Evolutionary conservation across 2,113 vertebrate species (phyloP), one percentile per base, ranked within the genome.

Genomic region (Bufo bufo): DNA sequence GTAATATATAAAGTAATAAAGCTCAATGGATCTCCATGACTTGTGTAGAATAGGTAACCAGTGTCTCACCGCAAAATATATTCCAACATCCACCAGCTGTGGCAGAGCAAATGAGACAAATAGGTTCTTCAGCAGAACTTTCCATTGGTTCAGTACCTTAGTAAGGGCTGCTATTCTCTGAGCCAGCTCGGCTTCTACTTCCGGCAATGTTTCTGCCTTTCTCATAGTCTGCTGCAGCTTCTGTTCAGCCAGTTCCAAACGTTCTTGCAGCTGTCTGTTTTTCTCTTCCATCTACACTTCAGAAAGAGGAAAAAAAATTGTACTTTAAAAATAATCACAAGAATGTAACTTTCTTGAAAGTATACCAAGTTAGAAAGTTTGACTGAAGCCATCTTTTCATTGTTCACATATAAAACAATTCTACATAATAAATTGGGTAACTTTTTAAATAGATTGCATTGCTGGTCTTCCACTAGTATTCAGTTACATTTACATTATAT

Each of bases 181-280:
- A 84, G 98, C 98, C 89, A 99, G 92, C 84, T 99, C 98, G 47
- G 98, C 98, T 93, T 99, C 98, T n/a, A 99, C 98, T 95, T 99
- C 98, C 0, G 98, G 98, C 87, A 99, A 94, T 0, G 98, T 99
- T 93, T 99, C 98, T 0, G 98, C 98, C 92, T 99, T 99, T 91
- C 98, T 96, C 97, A 99, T 99, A 0, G 98, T 99, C 94, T 99
- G 98, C 93, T 99, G 98, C 49, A 99, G 95, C 93, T 98, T 99
- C 95, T 99, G 98, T 90, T 99, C 98, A 2, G 98, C 98, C 14
- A 99, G 91, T 92, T 99, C 98, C 6, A 99, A 93, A 56, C 98
- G 95, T 90, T 99, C 98, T 92, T 98, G 98, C 45, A 99, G 94
- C 92, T 99, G 98, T 84, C 98, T 93, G 92, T 99, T 99, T 93